Percentiles rank a stretch among this genome's conserved stretches.
phyloP scores from a whole-genome alignment of 2,888 invertebrate species.

The Hydraecia micacea region DNA sequence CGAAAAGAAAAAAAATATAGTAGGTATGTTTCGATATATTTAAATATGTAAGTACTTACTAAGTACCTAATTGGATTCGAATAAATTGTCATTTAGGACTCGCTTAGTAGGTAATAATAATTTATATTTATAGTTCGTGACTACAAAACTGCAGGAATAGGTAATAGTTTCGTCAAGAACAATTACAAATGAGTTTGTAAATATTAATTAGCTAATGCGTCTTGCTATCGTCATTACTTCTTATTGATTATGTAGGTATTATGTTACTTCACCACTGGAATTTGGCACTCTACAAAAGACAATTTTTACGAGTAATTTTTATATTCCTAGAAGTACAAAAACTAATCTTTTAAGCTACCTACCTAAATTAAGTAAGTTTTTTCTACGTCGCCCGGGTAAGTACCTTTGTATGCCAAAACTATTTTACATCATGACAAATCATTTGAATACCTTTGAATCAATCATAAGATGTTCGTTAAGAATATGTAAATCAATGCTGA shows the following conservation, averaged over 20 bases:
- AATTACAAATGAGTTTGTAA: conserved; percentile 36
- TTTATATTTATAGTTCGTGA: conserved; percentile 19
- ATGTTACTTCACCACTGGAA: conserved; percentile 14
- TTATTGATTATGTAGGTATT: conserved; percentile 17
- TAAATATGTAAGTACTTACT: conserved; percentile 4
- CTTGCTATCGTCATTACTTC: conserved; percentile 19
- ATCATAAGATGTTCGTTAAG: background rate
- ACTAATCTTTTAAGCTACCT: background rate
- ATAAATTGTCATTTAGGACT: conserved; percentile 9
- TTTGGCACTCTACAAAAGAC: conserved; percentile 4
- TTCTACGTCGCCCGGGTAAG: background rate
- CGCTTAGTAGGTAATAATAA: background rate
- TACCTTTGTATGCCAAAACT: background rate
- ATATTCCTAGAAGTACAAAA: background rate
- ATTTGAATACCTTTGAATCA: no score
- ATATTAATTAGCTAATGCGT: conserved; percentile 39
- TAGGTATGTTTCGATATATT: conserved; percentile 15
- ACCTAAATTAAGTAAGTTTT: no score
- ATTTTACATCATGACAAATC: background rate
- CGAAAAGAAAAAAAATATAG: no score
- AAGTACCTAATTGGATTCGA: conserved; percentile 17
- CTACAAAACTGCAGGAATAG: conserved; percentile 15
- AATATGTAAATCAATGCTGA: background rate
- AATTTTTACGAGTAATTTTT: background rate
- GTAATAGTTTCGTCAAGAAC: conserved; percentile 21